These are phyloP conservation scores for Plestiodon gilberti DNA, from an alignment of 2,113 vertebrate genomes.

Conservation along the genomic window DNA sequence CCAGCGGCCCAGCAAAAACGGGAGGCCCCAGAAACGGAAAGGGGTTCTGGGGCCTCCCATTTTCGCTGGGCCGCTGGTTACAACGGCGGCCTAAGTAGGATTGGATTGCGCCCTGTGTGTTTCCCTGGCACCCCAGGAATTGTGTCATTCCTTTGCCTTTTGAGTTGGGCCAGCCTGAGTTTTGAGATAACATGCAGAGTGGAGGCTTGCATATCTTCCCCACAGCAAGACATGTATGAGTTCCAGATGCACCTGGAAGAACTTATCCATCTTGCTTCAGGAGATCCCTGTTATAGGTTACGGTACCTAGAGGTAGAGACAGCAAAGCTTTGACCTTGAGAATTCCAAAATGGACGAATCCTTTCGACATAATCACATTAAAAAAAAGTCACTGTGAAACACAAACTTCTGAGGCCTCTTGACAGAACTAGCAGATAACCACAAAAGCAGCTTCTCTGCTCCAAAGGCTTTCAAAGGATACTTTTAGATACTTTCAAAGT, in stretches of 20 bases:
- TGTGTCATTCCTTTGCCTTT: neutral
- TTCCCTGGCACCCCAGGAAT: neutral
- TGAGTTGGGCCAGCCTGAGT: too few species aligned
- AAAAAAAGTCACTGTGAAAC: neutral
- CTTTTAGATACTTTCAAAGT: neutral
- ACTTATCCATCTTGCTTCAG: neutral
- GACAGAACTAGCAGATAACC: constrained; percentile 33
- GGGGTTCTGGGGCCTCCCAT: too few species aligned
- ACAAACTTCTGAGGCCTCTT: neutral
- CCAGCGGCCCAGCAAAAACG: too few species aligned
- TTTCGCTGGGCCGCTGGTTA: too few species aligned
- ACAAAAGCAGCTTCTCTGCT: constrained; percentile 1
- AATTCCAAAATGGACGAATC: constrained; percentile 4
- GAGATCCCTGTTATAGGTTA: neutral
- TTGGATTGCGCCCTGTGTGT: too few species aligned
- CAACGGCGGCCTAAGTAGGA: too few species aligned
- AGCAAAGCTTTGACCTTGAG: constrained; percentile 1
- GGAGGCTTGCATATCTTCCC: neutral
- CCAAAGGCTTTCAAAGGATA: constrained; percentile 13
- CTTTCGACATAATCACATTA: neutral
- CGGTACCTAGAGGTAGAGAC: neutral
- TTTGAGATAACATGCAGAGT: neutral
- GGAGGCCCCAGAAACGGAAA: too few species aligned
- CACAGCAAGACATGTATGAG: neutral
- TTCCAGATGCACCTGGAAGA: neutral